These are phyloP conservation scores for Drosophila heteroneura DNA, from an alignment of 2,888 invertebrate genomes.

Conservation along the genomic window DNA sequence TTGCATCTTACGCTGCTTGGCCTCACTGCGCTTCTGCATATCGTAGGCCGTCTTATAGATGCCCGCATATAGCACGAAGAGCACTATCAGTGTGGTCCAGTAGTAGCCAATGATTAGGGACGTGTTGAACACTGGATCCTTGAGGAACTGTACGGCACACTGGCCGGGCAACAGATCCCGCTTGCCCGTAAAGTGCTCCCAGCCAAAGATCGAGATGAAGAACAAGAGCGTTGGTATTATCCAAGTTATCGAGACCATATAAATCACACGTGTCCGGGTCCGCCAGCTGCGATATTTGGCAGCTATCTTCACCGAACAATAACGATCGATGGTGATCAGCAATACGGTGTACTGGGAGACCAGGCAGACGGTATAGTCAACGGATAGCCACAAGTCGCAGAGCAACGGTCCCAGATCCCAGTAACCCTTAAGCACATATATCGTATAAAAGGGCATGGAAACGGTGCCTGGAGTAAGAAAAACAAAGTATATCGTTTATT, in stretches of 20 bases:
- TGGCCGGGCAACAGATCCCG: slow-evolving; percentile 94
- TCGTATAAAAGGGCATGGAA: slow-evolving; percentile 99
- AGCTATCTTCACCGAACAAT: slow-evolving; percentile 99
- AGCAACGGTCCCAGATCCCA: slow-evolving; percentile 98
- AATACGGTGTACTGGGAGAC: slow-evolving; percentile 99
- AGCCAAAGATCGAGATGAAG: slow-evolving; percentile 99
- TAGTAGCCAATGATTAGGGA: slow-evolving; percentile 98
- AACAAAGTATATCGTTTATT: background rate
- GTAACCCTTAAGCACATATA: slow-evolving; percentile 97
- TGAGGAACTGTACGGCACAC: slow-evolving; percentile 98
- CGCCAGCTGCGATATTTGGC: slow-evolving; percentile 99
- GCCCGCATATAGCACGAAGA: slow-evolving; percentile 97
- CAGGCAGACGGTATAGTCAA: slow-evolving; percentile 99
- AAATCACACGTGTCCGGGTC: slow-evolving; percentile 95
- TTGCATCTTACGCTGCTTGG: slow-evolving; percentile 97
- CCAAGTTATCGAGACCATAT: slow-evolving; percentile 99
- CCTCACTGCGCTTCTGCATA: slow-evolving; percentile 98
- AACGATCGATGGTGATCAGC: slow-evolving; percentile 98
- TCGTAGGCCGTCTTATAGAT: slow-evolving; percentile 99
- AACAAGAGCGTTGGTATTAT: slow-evolving; percentile 97
- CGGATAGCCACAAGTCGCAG: slow-evolving; percentile 99
- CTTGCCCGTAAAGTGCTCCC: slow-evolving; percentile 98
- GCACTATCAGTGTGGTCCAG: slow-evolving; percentile 98
- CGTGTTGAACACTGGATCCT: slow-evolving; percentile 98
- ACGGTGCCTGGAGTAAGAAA: slow-evolving; percentile 91